Percentiles rank a stretch among this genome's conserved stretches.
Evolutionary conservation across 2,113 vertebrate species (phyloP).

Genomic region (Puffinus mauretanicus): DNA sequence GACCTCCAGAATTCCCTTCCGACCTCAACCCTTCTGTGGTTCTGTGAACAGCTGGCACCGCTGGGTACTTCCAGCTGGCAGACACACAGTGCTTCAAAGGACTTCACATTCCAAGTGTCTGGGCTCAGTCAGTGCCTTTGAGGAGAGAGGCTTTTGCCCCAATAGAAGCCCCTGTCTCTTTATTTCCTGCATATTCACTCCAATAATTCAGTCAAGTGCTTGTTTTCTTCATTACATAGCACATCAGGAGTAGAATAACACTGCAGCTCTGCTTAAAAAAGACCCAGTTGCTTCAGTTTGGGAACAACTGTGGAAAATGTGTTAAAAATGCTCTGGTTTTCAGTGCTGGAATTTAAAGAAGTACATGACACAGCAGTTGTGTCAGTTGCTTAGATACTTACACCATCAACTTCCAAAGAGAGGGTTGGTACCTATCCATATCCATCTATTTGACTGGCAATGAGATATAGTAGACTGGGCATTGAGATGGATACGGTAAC

Average conservation of each 20-base stretch:
- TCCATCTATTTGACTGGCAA: not conserved
- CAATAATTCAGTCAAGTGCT: not conserved
- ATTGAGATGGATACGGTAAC: not conserved
- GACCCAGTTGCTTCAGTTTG: not conserved
- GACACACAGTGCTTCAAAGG: not conserved
- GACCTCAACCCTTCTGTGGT: not conserved
- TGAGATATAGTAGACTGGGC: not conserved
- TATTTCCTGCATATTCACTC: not conserved
- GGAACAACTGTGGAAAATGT: not conserved
- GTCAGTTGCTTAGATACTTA: not conserved
- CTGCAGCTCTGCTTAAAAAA: not conserved
- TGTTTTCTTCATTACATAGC: not conserved
- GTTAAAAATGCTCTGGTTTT: not conserved
- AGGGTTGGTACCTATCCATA: not conserved
- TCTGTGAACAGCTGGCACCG: not conserved
- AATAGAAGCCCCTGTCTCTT: not conserved
- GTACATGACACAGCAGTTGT: not conserved
- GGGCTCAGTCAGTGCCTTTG: not conserved
- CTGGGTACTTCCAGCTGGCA: not conserved
- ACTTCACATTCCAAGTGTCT: not conserved
- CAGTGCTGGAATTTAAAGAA: not conserved
- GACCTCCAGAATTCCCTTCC: not conserved
- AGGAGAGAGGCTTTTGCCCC: not conserved
- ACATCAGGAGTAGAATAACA: not conserved
- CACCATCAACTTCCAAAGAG: not conserved